Conservation (phyloP, 1,140 invertebrate genomes). For the Helicoverpa armigera region DNA sequence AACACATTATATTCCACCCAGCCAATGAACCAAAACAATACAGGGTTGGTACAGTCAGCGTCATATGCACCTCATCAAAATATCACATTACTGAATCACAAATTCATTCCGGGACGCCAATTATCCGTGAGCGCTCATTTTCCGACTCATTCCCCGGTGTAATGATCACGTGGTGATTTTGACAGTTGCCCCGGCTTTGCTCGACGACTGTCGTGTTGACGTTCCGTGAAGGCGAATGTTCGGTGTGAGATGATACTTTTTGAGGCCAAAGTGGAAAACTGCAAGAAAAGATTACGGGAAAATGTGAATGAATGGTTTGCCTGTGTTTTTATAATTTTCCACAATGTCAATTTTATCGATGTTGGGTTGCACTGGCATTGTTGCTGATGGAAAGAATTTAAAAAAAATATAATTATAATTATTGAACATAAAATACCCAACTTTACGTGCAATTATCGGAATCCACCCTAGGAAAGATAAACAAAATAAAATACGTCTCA, state of each 20-base stretch:
- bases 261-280: no score
- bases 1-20: not conserved
- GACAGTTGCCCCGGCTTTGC: slow-evolving; percentile 70
- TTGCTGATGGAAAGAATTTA: no score
- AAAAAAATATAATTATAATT: no score
- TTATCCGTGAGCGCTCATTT: slow-evolving; percentile 83
- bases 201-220: slow-evolving; percentile 24
- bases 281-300: no score
- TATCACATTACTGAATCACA: slow-evolving; percentile 82
- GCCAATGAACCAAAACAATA: slow-evolving; percentile 24
- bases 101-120: slow-evolving; percentile 81
- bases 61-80: slow-evolving; percentile 82
- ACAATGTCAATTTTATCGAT: no score
- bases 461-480: no score
- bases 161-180: slow-evolving; percentile 85
- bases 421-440: no score
- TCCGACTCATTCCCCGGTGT: slow-evolving; percentile 82
- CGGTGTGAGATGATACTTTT: not conserved
- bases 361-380: no score
- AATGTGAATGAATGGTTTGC: no score
- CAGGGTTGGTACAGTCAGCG: slow-evolving; percentile 43
- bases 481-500: no score
- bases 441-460: no score
- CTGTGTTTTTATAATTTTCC: no score
- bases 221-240: slow-evolving; percentile 12